Evolutionary conservation across 1,140 invertebrate genomes (phyloP).

Genomic region (Ceratoteleas bidentatus): DNA sequence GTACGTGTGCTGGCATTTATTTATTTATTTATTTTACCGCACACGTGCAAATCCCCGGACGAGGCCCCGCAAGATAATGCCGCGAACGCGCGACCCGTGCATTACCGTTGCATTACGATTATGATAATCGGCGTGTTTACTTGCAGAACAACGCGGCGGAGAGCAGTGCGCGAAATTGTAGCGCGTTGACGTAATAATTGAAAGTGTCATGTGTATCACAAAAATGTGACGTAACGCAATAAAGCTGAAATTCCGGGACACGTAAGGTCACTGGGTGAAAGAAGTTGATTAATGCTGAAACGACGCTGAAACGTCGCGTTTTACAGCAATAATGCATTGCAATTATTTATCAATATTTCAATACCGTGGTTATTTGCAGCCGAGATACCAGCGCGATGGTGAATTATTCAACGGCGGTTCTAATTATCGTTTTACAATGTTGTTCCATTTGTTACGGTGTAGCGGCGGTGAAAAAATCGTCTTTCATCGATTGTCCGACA

Average conservation of each 20-base stretch:
- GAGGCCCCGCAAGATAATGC: slow-evolving; percentile 14
- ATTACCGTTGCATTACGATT: slow-evolving; percentile 28
- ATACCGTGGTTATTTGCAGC: not conserved
- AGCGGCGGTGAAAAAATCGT: not conserved
- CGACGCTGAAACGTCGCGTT: not conserved
- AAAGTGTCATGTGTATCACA: slow-evolving; percentile 48
- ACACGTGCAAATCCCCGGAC: slow-evolving; percentile 8
- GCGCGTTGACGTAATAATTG: slow-evolving; percentile 38
- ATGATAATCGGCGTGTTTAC: slow-evolving; percentile 17
- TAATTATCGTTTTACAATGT: slow-evolving; percentile 20
- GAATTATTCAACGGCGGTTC: slow-evolving; percentile 22
- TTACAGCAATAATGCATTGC: slow-evolving; percentile 18
- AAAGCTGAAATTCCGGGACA: slow-evolving; percentile 16
- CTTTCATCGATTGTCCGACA: too few relatives aligned
- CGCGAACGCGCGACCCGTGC: not conserved
- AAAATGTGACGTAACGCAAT: slow-evolving; percentile 45
- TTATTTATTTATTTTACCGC: slow-evolving; percentile 42
- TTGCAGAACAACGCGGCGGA: slow-evolving; percentile 1
- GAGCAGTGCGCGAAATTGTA: slow-evolving; percentile 8
- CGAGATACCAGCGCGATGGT: slow-evolving; percentile 1
- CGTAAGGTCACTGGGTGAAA: slow-evolving; percentile 42
- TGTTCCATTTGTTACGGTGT: slow-evolving; percentile 16
- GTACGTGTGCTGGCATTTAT: slow-evolving; percentile 46
- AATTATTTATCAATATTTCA: slow-evolving; percentile 40
- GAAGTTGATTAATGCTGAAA: slow-evolving; percentile 35